Percentiles rank a stretch among this genome's conserved stretches.
These are phyloP conservation scores for Dinomys branickii DNA, from an alignment of 2,113 vertebrate species.

Conservation along the genomic window DNA sequence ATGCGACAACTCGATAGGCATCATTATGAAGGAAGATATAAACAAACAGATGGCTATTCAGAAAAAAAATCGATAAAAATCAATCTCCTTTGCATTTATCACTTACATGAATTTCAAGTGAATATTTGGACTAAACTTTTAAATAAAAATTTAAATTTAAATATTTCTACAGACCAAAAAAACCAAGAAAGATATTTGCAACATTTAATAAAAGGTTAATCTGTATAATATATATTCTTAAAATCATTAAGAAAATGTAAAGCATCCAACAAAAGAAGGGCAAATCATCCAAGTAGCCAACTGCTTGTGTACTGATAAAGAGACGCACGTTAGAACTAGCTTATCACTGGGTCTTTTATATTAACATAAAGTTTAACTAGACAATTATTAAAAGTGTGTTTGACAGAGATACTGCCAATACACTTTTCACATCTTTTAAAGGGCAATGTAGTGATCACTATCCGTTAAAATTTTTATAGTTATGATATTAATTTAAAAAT, in stretches of 20 bases:
- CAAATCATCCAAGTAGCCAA: neutral
- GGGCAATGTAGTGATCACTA: neutral
- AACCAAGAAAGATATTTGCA: neutral
- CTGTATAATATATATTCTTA: neutral
- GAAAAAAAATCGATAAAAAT: neutral
- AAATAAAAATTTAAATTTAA: neutral
- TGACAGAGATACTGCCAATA: neutral
- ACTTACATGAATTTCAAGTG: neutral
- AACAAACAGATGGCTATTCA: neutral
- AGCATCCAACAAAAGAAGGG: constrained; percentile 14
- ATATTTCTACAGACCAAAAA: neutral
- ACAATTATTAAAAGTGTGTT: neutral
- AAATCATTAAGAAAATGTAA: neutral
- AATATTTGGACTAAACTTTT: neutral
- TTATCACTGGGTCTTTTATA: neutral
- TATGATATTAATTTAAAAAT: neutral
- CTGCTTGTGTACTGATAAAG: neutral
- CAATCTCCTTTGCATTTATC: neutral
- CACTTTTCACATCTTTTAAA: neutral
- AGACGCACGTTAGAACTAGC: neutral
- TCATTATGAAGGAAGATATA: neutral
- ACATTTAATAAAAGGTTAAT: constrained; percentile 2
- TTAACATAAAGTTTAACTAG: neutral
- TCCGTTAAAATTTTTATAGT: neutral
- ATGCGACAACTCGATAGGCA: neutral